Evolutionary conservation across 2,113 vertebrate species (phyloP).

Genomic region (Camelus dromedarius): DNA sequence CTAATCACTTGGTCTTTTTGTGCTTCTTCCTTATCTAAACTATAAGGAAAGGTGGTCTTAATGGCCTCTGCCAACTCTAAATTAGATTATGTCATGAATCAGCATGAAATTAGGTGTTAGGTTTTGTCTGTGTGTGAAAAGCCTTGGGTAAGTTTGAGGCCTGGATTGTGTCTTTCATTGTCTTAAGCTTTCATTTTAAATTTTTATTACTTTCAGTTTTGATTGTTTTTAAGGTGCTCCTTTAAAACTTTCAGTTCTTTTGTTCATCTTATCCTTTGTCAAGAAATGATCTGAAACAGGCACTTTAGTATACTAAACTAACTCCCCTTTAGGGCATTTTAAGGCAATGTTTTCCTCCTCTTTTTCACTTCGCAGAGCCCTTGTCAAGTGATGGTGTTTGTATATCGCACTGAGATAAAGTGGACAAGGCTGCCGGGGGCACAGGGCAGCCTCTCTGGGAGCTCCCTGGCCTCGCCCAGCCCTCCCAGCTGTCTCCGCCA

Average conservation of each 20-base stretch:
- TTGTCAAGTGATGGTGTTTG: not conserved
- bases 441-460: not conserved
- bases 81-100: not conserved
- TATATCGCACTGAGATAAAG: not conserved
- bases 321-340: not conserved
- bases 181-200: not conserved
- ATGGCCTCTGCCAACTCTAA: not conserved
- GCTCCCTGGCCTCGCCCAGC: not conserved
- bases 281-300: conserved; percentile 37
- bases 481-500: not conserved
- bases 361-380: not conserved
- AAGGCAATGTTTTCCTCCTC: not conserved
- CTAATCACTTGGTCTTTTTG: not conserved
- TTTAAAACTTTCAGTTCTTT: not conserved
- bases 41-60: not conserved
- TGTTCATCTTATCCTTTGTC: not conserved
- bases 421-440: not conserved
- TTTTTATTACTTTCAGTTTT: not conserved
- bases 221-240: not conserved
- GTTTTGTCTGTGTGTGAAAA: not conserved
- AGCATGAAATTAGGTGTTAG: not conserved
- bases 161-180: not conserved
- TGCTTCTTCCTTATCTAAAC: not conserved
- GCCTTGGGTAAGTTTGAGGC: not conserved
- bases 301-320: not conserved